Percentiles rank a stretch among this genome's conserved stretches.
Conservation (phyloP, 2,113 vertebrate species). For the Acrocephalus arundinaceus region DNA sequence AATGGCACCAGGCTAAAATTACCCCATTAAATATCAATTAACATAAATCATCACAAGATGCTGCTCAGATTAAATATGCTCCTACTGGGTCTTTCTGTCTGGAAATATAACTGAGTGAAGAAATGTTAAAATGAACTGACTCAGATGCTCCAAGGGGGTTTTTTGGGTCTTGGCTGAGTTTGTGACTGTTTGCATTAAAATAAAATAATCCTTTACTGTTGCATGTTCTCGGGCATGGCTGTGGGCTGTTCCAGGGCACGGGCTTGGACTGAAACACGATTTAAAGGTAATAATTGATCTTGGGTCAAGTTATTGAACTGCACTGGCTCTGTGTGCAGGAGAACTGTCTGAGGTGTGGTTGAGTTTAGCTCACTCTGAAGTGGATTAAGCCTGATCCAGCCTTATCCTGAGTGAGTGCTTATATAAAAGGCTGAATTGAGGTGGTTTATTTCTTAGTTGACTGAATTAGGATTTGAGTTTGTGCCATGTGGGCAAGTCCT, state of each 20-base stretch:
- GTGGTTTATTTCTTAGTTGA: background rate
- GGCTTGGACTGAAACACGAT: background rate
- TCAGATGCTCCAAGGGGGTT: background rate
- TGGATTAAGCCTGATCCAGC: background rate
- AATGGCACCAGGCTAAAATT: constrained; percentile 43
- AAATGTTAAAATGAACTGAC: background rate
- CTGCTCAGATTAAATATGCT: constrained; percentile 61
- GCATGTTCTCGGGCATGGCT: background rate
- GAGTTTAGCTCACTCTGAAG: background rate
- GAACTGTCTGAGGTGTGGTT: background rate
- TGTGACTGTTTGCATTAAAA: background rate
- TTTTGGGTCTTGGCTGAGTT: background rate
- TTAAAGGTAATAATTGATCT: background rate
- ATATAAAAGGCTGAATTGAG: background rate
- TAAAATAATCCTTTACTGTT: background rate
- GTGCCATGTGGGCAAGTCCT: background rate
- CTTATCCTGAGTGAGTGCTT: background rate
- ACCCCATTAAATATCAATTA: constrained; percentile 63
- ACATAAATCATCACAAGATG: constrained; percentile 56
- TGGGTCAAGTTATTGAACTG: background rate
- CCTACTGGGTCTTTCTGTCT: constrained; percentile 46
- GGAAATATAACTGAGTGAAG: constrained; percentile 2
- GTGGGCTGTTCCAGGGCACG: background rate
- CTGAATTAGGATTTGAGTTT: background rate
- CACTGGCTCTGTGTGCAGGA: background rate